Evolutionary conservation across 2,888 invertebrate species (phyloP).

Genomic region (Sesamia inferens): DNA sequence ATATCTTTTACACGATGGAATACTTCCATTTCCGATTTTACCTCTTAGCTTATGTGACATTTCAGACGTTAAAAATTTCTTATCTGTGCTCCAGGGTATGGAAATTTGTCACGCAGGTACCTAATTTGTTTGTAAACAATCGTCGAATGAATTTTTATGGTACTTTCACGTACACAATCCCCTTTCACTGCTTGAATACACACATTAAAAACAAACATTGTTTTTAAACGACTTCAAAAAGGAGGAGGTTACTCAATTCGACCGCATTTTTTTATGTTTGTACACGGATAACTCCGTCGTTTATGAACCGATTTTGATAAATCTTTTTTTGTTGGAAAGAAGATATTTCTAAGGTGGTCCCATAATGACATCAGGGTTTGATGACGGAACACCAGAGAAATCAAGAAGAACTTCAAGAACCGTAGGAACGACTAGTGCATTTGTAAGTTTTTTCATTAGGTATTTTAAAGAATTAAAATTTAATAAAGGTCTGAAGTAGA

Average conservation of each 20-base stretch:
- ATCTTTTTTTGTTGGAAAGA: no score
- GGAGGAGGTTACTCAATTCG: no score
- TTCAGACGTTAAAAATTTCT: neutral
- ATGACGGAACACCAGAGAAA: no score
- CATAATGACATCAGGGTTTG: no score
- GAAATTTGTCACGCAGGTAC: conserved; percentile 11
- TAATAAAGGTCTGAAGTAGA: no score
- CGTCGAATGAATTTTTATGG: conserved; percentile 19
- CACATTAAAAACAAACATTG: neutral
- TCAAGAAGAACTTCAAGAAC: no score
- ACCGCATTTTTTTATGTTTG: neutral
- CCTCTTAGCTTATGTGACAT: neutral
- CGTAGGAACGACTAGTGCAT: no score
- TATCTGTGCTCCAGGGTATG: neutral
- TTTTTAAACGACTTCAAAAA: neutral
- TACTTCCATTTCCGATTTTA: neutral
- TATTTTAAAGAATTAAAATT: no score
- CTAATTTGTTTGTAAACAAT: neutral
- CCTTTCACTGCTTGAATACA: conserved; percentile 14
- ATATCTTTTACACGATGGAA: neutral
- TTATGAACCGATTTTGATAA: no score
- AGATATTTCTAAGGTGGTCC: no score
- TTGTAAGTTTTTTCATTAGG: no score
- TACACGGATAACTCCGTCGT: no score
- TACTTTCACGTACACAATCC: conserved; percentile 7